Evolutionary conservation across 2,888 invertebrate genomes (phyloP), one percentile per base, ranked within the genome.

Genomic region (Troilus luridus): DNA sequence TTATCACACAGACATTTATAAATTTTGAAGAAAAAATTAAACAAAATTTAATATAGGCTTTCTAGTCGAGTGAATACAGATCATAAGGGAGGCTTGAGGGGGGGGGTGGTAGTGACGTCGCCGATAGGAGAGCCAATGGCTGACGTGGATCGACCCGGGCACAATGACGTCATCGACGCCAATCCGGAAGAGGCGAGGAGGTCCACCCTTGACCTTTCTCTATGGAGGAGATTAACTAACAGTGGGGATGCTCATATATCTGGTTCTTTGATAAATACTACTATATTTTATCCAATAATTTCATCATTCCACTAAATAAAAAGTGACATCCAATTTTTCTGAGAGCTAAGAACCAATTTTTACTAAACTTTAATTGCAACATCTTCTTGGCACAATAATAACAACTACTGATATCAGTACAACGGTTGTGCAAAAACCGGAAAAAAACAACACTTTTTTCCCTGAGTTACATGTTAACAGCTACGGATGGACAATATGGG

Each of bases 151-250:
- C 85, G 85, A 85, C 85, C 85, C n/a, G n/a, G n/a, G 72, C 0
- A 56, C 21, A n/a, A n/a, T 85, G 85, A 85, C 85, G 85, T 85
- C 85, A 85, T 12, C 56, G 85, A 56, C 54, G 56, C 85, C 81
- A 11, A 58, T 58, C 85, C 85, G 85, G 85, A 85, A 85, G 85
- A 56, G 14, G 12, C 85, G 27, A 58, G 85, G 12, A 85, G 85
- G 54, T 56, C n/a, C 85, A 85, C 85, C 85, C 85, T 85, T 85
- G 85, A 85, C 85, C 85, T 85, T 85, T 85, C 72, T 85, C 19
- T 85, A 10, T n/a, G 2, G 10, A 21, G 27, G 27, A 24, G 72
- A 77, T 77, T 77, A 77, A 41, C 72, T 41, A 77, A 27, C 41
- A 67, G 5, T 24, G 14, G 67, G 0, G 12, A 24, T 24, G 67